Base-by-base conservation (phyloP, 2,888 invertebrate genomes). In the Tenodera sinensis region DNA sequence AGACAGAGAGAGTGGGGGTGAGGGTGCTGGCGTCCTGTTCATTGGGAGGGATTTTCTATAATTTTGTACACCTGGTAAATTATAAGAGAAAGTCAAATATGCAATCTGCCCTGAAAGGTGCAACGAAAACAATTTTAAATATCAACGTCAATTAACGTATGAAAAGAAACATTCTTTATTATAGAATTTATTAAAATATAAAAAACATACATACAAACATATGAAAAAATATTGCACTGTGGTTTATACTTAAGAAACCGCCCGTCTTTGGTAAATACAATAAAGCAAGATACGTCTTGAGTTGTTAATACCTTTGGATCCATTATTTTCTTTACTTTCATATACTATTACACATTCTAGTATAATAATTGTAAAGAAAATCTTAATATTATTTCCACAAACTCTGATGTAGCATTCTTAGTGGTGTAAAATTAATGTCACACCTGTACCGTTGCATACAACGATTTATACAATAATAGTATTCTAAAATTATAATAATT, bases 221-320 rank as follows among this genome's bases (percentile, higher is more conserved):
- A 25, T 71, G 20, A 20, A 81, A 86, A 86, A 86, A 81, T 86
- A 86, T 86, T 86, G 86, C 86, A 86, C 86, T 81, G 20, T 20
- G 86, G 71, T 86, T 81, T 4, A 28, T 20, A 28, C 15, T 28
- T 81, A 27, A 28, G 71, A 81, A 86, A 86, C 86, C 86, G 86
- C 86, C 86, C 86, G 81, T 86, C 86, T 86, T 86, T 86, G 86
- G 86, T 86, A 30, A 30, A 86, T 86, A 71, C 15, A 71, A 71
- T 42, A 25, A 20, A 71, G 54, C 20, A 71, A 71, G 20, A 6
- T 71, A 71, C 54, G 20, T 20, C 54, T 71, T 71, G 54, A 71
- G 25, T 71, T 71, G 54, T 71, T 71, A 71, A 71, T 20, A 6
- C 15, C 54, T 71, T 71, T 71, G 54, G 25, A 20, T 71, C 6